Evolutionary conservation across 2,113 vertebrate genomes (phyloP), one percentile per base, ranked within the genome.

Genomic region (Brienomyrus brachyistius): DNA sequence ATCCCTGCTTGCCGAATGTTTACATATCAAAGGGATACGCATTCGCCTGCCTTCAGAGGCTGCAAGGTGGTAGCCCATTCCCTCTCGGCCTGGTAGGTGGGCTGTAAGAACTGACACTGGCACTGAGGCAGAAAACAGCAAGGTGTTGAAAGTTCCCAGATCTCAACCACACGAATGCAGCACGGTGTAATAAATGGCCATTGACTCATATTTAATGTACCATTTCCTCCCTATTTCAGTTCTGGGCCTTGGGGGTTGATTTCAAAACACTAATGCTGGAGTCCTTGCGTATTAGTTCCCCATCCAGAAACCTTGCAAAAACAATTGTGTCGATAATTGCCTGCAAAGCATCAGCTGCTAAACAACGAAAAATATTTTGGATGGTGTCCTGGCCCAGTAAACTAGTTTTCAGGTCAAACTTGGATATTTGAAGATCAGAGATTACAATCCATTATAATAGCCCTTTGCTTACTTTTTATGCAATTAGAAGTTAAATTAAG

Each of bases 61-160:
- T 19, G 74, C 74, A 21, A 43, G 74, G 15, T 17, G 74, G 35
- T 2, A 17, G 74, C 6, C 17, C 6, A 3, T 43, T 19, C 74
- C 74, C 15, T 80, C 35, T 80, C 17, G 4, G 74, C 35, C 74
- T 43, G 74, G 74, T 43, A 80, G 74, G 74, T 80, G 70, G 70
- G 70, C 70, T 40, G 13, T 17, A 40, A 40, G 31, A 40, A 77
- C 17, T 45, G 31, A 17, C 27, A 19, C 80, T 19, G 74, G 35
- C 17, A 19, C 35, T 40, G 74, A 80, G 74, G 74, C 35, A 17
- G 74, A 80, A 8, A 80, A 19, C 74, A 7, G 45, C 43, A 85
- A 85, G 82, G 82, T 85, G 82, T 85, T 50, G 82, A 85, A 85
- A 48, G 43, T 50, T 85, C 45, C 82, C 82, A 50, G 82, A 48